phyloP scores from a whole-genome alignment of 2,888 invertebrate species.

The Pseudolycoriella hygida region DNA sequence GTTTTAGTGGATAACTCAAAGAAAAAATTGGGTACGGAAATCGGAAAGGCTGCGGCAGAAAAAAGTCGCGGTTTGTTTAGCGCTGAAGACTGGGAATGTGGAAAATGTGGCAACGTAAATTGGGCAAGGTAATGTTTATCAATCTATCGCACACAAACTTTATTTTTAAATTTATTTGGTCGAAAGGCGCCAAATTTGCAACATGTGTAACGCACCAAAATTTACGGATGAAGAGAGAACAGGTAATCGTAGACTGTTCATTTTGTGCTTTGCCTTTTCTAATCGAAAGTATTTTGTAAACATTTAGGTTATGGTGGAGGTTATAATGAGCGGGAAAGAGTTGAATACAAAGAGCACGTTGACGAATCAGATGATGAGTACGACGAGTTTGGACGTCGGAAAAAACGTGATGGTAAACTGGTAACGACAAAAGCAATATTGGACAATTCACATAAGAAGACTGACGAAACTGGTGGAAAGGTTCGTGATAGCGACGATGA shows the following conservation, averaged over 20 bases:
- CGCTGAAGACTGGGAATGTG: constrained; percentile 99
- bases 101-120: constrained; percentile 99
- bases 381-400: constrained; percentile 73
- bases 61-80: constrained; percentile 70
- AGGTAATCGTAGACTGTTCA: constrained; percentile 22
- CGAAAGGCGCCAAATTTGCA: constrained; percentile 70
- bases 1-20: constrained; percentile 34
- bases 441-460: not conserved
- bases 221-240: constrained; percentile 76
- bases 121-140: constrained; percentile 39
- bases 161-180: too few relatives aligned
- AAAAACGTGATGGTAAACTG: constrained; percentile 22
- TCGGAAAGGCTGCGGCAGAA: constrained; percentile 95
- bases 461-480: not conserved
- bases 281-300: not conserved
- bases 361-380: constrained; percentile 87
- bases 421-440: not conserved
- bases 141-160: too few relatives aligned
- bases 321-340: constrained; percentile 89
- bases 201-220: constrained; percentile 97
- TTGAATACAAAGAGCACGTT: constrained; percentile 81
- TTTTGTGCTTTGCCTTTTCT: not conserved
- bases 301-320: constrained; percentile 61
- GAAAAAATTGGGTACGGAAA: constrained; percentile 85
- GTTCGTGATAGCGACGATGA: constrained; percentile 16